phyloP scores from a whole-genome alignment of 2,888 invertebrate species.

The Stenchaetothrips biformis region DNA sequence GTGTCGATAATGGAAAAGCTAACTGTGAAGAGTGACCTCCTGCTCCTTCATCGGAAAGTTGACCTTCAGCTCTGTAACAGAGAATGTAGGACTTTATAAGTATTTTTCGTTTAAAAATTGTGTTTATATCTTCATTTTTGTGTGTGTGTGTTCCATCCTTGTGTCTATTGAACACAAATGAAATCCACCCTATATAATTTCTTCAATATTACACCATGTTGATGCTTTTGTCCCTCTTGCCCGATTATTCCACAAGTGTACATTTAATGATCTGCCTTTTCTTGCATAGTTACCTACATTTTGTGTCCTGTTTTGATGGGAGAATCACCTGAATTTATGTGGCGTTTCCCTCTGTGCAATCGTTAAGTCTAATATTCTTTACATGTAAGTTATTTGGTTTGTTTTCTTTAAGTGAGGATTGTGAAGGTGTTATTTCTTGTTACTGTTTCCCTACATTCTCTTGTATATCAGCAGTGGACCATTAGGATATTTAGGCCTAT shows the following conservation, averaged over 20 bases:
- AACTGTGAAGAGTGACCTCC: background rate
- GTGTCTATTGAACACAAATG: background rate
- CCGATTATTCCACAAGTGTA: background rate
- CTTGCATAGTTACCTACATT: background rate
- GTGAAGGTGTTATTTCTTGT: slow-evolving; percentile 14
- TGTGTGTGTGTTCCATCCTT: background rate
- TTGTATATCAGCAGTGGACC: slow-evolving; percentile 21
- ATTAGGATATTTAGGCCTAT: slow-evolving; percentile 23
- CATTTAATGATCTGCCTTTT: slow-evolving; percentile 16
- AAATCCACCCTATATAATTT: background rate
- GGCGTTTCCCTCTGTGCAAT: slow-evolving; percentile 1
- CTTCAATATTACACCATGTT: background rate
- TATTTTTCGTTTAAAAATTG: background rate
- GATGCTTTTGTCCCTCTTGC: background rate
- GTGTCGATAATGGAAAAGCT: background rate
- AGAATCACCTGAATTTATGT: background rate
- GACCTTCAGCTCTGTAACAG: slow-evolving; percentile 2
- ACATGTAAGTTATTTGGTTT: slow-evolving; percentile 2
- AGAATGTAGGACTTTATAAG: slow-evolving; percentile 2
- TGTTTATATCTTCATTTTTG: background rate
- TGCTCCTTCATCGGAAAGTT: background rate
- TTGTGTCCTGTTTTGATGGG: background rate
- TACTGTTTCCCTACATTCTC: slow-evolving; percentile 15
- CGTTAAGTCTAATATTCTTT: background rate
- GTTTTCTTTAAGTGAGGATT: background rate